A percentile compares a stretch with the other conserved stretches of the same genome.
Conservation (phyloP, 2,888 invertebrate genomes). For the Meandrusa payeni region DNA sequence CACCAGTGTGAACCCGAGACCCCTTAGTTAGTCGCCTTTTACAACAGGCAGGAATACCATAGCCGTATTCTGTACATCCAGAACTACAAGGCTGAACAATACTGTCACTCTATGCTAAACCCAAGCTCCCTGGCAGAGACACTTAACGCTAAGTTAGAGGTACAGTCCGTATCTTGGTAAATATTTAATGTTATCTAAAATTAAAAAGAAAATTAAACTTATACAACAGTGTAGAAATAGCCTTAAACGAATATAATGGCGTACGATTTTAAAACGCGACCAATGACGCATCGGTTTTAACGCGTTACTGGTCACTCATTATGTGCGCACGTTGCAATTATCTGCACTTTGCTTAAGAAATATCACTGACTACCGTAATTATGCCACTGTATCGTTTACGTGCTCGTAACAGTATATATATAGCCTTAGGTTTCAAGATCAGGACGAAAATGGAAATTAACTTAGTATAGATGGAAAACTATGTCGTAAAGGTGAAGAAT, state of each 20-base stretch:
- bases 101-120: too few relatives aligned
- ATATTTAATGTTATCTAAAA: too few relatives aligned
- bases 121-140: too few relatives aligned
- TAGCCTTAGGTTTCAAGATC: conserved; percentile 19
- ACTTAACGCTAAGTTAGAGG: too few relatives aligned
- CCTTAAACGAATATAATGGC: conserved; percentile 46
- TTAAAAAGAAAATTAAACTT: not conserved
- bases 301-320: conserved; percentile 56
- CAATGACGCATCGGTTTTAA: conserved; percentile 77
- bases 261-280: conserved; percentile 62
- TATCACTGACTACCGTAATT: conserved; percentile 36
- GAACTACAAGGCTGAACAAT: too few relatives aligned
- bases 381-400: conserved; percentile 27
- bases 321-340: conserved; percentile 53
- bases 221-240: conserved; percentile 3
- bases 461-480: conserved; percentile 4
- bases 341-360: conserved; percentile 38
- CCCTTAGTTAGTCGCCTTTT: too few relatives aligned
- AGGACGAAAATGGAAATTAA: conserved; percentile 9
- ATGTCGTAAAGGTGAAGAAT: not conserved
- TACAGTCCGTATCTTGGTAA: too few relatives aligned
- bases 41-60: too few relatives aligned
- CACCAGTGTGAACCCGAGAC: too few relatives aligned
- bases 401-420: conserved; percentile 11
- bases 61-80: too few relatives aligned